Conservation (phyloP, 2,888 invertebrate genomes). For the Athetis lepigone region DNA sequence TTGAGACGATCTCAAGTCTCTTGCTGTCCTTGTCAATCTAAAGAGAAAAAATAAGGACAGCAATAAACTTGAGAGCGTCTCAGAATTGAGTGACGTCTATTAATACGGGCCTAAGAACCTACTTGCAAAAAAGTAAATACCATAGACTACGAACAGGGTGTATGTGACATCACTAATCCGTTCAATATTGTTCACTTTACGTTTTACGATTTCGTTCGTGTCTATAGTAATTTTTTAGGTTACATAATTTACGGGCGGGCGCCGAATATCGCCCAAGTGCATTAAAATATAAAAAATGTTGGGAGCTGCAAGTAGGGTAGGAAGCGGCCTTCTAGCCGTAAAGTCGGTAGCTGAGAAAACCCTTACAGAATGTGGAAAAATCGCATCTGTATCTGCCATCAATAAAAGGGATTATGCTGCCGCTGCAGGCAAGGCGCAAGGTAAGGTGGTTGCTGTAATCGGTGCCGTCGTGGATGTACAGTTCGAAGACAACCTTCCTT, state of each 20-base stretch:
- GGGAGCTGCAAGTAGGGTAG: conserved; percentile 91
- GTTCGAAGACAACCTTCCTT: conserved; percentile 97
- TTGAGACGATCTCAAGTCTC: too few species aligned
- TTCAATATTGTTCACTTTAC: conserved; percentile 51
- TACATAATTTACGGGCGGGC: conserved; percentile 85
- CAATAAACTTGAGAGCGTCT: too few species aligned
- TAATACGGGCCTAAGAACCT: too few species aligned
- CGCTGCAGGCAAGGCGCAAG: conserved; percentile 81
- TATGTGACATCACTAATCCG: conserved; percentile 16
- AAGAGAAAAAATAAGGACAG: too few species aligned
- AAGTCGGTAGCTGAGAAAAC: conserved; percentile 91
- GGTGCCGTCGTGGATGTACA: conserved; percentile 99
- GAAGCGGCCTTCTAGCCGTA: conserved; percentile 91
- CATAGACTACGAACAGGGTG: conserved; percentile 42
- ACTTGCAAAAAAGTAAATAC: too few species aligned
- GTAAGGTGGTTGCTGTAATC: conserved; percentile 97
- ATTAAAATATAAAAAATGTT: conserved; percentile 87
- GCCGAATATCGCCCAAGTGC: conserved; percentile 74
- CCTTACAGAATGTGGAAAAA: conserved; percentile 90
- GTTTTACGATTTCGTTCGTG: conserved; percentile 40
- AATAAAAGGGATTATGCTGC: conserved; percentile 86
- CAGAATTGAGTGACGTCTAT: too few species aligned
- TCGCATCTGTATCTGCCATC: conserved; percentile 82
- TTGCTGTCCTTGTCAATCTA: too few species aligned
- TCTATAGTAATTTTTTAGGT: conserved; percentile 75